phyloP scores from a whole-genome alignment of 2,113 vertebrate genomes.

The Oceanites oceanicus region DNA sequence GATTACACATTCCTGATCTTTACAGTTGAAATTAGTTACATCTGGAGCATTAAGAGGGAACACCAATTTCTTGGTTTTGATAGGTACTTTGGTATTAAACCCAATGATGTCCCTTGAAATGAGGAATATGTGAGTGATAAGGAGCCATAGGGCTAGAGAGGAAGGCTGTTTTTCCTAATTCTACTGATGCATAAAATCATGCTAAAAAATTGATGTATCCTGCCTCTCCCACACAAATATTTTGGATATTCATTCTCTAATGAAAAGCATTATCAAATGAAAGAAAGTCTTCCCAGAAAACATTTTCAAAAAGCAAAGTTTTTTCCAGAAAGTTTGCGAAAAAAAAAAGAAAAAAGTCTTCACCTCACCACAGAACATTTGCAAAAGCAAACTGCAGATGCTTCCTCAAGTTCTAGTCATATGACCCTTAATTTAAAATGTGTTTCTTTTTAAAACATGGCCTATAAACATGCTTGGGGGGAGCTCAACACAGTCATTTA shows the following conservation, averaged over 20 bases:
- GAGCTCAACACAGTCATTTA: background rate
- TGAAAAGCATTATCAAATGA: constrained; percentile 17
- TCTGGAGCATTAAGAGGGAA: background rate
- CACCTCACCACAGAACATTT: background rate
- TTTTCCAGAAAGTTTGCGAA: background rate
- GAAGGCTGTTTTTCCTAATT: background rate
- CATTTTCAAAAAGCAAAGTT: background rate
- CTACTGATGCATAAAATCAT: background rate
- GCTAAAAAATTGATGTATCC: background rate
- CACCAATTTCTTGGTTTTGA: background rate
- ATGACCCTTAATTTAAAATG: constrained; percentile 8
- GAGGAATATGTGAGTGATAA: background rate
- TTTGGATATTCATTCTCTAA: background rate
- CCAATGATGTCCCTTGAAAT: background rate
- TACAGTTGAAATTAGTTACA: background rate
- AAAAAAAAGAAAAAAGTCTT: background rate
- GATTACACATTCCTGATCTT: background rate
- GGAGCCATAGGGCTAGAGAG: background rate
- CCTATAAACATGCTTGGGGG: background rate
- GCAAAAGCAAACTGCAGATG: constrained; percentile 42
- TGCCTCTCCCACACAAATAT: background rate
- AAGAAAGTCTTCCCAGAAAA: background rate
- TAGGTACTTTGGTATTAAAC: background rate
- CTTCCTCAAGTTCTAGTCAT: constrained; percentile 1
- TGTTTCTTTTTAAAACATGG: constrained; percentile 30